Evolutionary conservation across 2,888 invertebrate species (phyloP).

Genomic region (Temnothorax ravouxi): DNA sequence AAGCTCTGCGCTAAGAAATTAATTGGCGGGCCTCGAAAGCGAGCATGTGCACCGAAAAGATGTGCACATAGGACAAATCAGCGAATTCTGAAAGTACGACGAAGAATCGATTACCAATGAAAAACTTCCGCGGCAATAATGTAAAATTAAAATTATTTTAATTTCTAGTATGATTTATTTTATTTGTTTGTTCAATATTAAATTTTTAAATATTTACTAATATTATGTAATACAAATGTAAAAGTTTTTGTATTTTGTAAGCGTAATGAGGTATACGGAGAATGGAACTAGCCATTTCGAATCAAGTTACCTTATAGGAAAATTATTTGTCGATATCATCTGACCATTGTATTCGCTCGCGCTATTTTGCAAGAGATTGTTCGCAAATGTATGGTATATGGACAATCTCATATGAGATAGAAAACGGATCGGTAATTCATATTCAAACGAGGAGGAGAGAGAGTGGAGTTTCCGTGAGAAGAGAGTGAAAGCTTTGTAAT

Average conservation of each 20-base stretch:
- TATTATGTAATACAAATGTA: neutral
- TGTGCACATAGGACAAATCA: slow-evolving; percentile 54
- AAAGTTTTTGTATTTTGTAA: slow-evolving; percentile 13
- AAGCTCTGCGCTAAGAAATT: slow-evolving; percentile 81
- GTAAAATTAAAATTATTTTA: slow-evolving; percentile 14
- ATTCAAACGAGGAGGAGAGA: slow-evolving; percentile 3
- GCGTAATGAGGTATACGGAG: neutral
- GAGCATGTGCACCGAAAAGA: slow-evolving; percentile 60
- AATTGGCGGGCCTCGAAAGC: slow-evolving; percentile 79
- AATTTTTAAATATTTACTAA: neutral
- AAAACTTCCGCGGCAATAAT: neutral
- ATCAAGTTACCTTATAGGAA: slow-evolving; percentile 26
- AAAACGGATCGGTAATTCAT: slow-evolving; percentile 19
- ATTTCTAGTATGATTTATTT: neutral
- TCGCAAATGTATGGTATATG: neutral
- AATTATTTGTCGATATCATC: slow-evolving; percentile 34
- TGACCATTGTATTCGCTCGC: slow-evolving; percentile 27
- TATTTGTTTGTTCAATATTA: neutral
- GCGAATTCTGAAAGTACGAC: slow-evolving; percentile 16
- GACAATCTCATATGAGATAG: slow-evolving; percentile 13
- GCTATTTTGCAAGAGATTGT: slow-evolving; percentile 21
- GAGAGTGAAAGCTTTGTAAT: slow-evolving; percentile 44
- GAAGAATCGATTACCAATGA: neutral
- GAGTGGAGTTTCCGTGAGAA: slow-evolving; percentile 12
- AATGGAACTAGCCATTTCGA: neutral